Percentiles rank a stretch among this genome's conserved stretches.
Conservation (phyloP, 2,888 invertebrate genomes). For the Gerris lacustris region DNA sequence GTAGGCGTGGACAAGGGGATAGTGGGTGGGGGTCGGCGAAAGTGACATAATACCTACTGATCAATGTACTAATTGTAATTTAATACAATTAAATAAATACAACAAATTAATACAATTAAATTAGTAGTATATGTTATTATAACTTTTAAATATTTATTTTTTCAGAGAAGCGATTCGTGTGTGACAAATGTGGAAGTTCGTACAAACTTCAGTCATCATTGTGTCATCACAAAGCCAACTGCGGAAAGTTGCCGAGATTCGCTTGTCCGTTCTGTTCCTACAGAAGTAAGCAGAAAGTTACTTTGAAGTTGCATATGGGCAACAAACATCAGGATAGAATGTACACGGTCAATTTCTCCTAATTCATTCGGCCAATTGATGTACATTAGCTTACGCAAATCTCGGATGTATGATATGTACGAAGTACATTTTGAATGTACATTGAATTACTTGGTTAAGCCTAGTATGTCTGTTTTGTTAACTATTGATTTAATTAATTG, state of each 20-base stretch:
- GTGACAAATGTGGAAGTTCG: conserved; percentile 23
- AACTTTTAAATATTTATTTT: background rate
- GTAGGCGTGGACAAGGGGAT: conserved; percentile 15
- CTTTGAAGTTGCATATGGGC: conserved; percentile 11
- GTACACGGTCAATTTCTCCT: too few species aligned
- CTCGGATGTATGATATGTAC: too few species aligned
- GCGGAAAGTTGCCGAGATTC: conserved; percentile 60
- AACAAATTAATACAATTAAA: background rate
- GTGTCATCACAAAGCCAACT: conserved; percentile 57
- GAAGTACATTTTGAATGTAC: too few species aligned
- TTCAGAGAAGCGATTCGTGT: conserved; percentile 10
- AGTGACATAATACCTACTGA: conserved; percentile 6
- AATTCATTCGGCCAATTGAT: too few species aligned
- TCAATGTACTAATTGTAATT: background rate
- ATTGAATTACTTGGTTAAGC: too few species aligned
- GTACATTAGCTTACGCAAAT: too few species aligned
- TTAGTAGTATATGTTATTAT: background rate
- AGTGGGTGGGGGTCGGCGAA: conserved; percentile 17
- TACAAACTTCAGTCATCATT: conserved; percentile 36
- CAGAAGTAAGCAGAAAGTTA: conserved; percentile 44
- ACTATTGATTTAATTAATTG: too few species aligned
- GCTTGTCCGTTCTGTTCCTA: conserved; percentile 61
- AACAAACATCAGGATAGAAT: background rate
- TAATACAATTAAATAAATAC: background rate
- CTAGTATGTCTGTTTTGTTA: too few species aligned